phyloP scores from a whole-genome alignment of 2,888 invertebrate genomes.

The Therioaphis trifolii region DNA sequence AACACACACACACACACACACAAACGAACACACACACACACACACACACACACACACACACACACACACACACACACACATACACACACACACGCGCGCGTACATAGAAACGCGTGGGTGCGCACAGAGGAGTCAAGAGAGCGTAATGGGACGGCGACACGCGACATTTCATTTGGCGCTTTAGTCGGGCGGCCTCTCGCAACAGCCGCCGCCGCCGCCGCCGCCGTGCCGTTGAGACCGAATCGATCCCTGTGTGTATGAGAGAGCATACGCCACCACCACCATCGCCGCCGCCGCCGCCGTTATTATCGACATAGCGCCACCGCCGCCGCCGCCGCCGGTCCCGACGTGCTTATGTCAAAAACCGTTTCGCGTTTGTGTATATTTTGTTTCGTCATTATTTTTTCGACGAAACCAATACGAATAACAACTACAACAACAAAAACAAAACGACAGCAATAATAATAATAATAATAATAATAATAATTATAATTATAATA shows the following conservation, averaged over 20 bases:
- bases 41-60: too few relatives aligned
- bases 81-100: not conserved
- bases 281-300: not conserved
- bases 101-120: not conserved
- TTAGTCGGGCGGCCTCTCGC: conserved; percentile 28
- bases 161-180: conserved; percentile 57
- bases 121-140: conserved; percentile 42
- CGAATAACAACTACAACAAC: too few relatives aligned
- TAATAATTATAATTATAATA: too few relatives aligned
- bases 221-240: conserved; percentile 1
- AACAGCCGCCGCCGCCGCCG: not conserved
- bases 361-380: too few relatives aligned
- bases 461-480: too few relatives aligned
- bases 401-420: too few relatives aligned
- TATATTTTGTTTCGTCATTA: too few relatives aligned
- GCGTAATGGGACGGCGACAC: conserved; percentile 55
- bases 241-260: conserved; percentile 50
- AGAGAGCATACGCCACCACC: conserved; percentile 2
- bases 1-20: too few relatives aligned
- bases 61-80: too few relatives aligned
- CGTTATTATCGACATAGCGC: conserved; percentile 33
- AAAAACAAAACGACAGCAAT: too few relatives aligned
- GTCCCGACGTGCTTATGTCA: not conserved
- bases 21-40: too few relatives aligned
- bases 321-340: too few relatives aligned